Conservation (phyloP, 2,797 vertebrate genomes). For the Taeniopygia guttata region DNA sequence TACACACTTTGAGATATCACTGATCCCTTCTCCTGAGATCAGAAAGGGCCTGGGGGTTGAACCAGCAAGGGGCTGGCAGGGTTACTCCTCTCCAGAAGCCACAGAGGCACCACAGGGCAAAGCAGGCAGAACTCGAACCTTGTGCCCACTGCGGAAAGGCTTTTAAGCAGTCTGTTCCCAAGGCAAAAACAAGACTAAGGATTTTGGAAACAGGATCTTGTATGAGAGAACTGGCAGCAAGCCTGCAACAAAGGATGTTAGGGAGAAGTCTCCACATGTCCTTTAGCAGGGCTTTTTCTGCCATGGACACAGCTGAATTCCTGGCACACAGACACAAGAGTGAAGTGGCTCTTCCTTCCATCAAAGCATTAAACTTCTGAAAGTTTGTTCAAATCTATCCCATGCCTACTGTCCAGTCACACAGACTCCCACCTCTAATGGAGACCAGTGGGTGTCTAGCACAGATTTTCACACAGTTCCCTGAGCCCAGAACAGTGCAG, state of each 20-base stretch:
- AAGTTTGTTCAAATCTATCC: not conserved
- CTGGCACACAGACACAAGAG: not conserved
- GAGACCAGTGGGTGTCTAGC: not conserved
- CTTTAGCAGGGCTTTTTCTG: not conserved
- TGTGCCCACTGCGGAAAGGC: fast-evolving
- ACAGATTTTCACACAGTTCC: not conserved
- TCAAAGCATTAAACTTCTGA: not conserved
- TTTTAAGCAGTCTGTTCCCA: not conserved
- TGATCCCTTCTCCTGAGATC: not conserved
- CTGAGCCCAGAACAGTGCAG: not conserved
- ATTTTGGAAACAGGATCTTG: not conserved
- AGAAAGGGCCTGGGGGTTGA: not conserved
- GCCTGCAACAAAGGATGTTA: not conserved
- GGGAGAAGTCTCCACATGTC: not conserved
- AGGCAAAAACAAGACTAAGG: not conserved
- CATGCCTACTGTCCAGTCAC: not conserved
- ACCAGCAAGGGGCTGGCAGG: not conserved
- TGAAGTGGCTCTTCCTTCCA: not conserved
- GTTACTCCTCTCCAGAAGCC: not conserved
- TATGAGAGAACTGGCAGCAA: not conserved
- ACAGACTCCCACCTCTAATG: not conserved
- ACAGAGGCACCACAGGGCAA: not conserved
- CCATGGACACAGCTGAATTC: not conserved
- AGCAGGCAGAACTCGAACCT: fast-evolving
- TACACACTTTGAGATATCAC: not conserved